These are phyloP conservation scores for Heliothis subflexa DNA, from an alignment of 1,140 invertebrate species.

Conservation along the genomic window DNA sequence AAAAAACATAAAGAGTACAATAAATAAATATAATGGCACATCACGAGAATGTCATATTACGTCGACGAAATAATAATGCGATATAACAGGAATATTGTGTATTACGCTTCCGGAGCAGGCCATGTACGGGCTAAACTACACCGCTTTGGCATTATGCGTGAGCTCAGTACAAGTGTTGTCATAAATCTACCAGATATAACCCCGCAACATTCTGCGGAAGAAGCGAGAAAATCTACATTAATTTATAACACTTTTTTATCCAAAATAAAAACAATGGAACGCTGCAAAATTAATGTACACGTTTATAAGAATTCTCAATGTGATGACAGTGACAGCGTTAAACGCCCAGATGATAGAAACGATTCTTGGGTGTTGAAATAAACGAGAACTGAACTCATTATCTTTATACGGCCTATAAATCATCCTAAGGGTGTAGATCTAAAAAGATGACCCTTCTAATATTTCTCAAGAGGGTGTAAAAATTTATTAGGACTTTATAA, in stretches of 20 bases:
- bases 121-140: constrained; percentile 29
- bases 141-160: constrained; percentile 41
- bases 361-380: background rate
- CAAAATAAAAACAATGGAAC: constrained; percentile 34
- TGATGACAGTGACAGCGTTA: constrained; percentile 3
- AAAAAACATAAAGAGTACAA: background rate
- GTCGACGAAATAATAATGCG: constrained; percentile 18
- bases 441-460: constrained; percentile 49
- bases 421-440: constrained; percentile 33
- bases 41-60: background rate
- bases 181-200: constrained; percentile 49
- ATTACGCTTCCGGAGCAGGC: constrained; percentile 25
- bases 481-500: constrained; percentile 50
- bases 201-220: constrained; percentile 15
- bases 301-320: background rate
- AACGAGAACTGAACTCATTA: constrained; percentile 26
- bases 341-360: background rate
- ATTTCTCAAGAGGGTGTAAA: constrained; percentile 49
- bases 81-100: constrained; percentile 32
- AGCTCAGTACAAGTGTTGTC: constrained; percentile 43
- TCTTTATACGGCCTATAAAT: constrained; percentile 48
- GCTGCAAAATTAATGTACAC: constrained; percentile 2
- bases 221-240: constrained; percentile 36
- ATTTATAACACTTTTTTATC: constrained; percentile 41
- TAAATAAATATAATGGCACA: background rate